Evolutionary conservation across 2,797 vertebrate genomes (phyloP).

Genomic region (Danio choprae): DNA sequence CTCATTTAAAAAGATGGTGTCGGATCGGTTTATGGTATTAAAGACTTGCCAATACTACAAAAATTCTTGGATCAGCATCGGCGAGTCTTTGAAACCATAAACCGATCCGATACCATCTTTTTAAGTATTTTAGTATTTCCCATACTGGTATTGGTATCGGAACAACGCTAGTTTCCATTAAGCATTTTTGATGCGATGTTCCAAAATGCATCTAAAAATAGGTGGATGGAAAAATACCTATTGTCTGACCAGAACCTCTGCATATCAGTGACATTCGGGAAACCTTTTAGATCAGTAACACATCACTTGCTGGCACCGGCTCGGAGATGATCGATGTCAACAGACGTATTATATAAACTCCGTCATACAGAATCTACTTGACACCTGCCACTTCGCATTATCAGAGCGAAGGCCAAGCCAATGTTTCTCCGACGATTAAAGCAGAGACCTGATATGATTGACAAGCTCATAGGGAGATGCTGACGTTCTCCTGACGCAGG

Average conservation of each 20-base stretch:
- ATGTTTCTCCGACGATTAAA: slow-evolving; percentile 14
- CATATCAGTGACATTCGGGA: slow-evolving; percentile 6
- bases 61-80: too few species aligned
- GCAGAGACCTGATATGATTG: slow-evolving; percentile 23
- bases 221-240: neutral
- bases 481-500: slow-evolving; percentile 19
- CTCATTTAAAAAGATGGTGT: too few species aligned
- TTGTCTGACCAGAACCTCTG: neutral
- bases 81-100: too few species aligned
- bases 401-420: slow-evolving; percentile 18
- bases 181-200: too few species aligned
- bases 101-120: too few species aligned
- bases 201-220: too few species aligned
- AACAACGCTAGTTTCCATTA: too few species aligned
- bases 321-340: slow-evolving; percentile 60
- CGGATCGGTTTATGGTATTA: too few species aligned
- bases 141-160: too few species aligned
- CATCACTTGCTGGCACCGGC: slow-evolving; percentile 13
- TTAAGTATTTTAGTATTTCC: too few species aligned
- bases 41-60: too few species aligned
- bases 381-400: slow-evolving; percentile 55
- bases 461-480: slow-evolving; percentile 17
- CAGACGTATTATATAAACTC: slow-evolving; percentile 65
- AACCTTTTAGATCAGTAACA: slow-evolving; percentile 32
- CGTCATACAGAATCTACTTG: slow-evolving; percentile 61